Base-by-base conservation (phyloP, 1,140 invertebrate species). In the Drosophila nigrodunni region DNA sequence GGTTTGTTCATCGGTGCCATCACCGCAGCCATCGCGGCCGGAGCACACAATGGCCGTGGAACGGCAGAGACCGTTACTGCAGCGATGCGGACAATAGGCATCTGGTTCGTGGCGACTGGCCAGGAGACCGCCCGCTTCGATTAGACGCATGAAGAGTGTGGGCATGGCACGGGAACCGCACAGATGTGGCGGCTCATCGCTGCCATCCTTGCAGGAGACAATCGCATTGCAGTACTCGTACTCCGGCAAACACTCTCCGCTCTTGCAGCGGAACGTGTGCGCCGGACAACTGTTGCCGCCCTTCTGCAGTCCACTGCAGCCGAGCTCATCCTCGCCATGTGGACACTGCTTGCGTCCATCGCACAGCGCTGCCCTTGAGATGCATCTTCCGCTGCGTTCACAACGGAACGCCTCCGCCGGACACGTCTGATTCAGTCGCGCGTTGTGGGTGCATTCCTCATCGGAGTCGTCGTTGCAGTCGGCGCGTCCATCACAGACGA, bases 221-320 rank as follows among this genome's bases (percentile, higher is more conserved):
- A 97, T 96, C 0, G 97, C 96, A 92, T 98, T 98, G 92, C 97
- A 98, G 93, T 97, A 97, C 88, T 97, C 96, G 90, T 97, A 97
- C 79, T 96, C 97, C 0, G 97, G 97, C 44, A 98, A 91, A 83
- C 97, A 98, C 80, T 96, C 96, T 3, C 97, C 97, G 74, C 96
- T 96, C 60, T 94, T 94, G 89, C 97, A 98, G 66, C 95, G 94
- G 93, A 97, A 97, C 2, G 96, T 96, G 71, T 96, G 94, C 43
- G 95, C 93, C n/a, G 96, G 96, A 90, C 96, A 97, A 35, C 94
- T 93, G 83, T 90, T 95, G 94, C 93, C 93, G 85, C 93, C 93
- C 65, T 92, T 93, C 83, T 93, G 87, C 13, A 94, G 93, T 13
- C 94, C 94, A 18, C 94, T 94, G 85, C 97, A 97, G 69, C 95